Percentiles rank a stretch among this genome's conserved stretches.
Conservation (phyloP, 2,888 invertebrate genomes). For the Tiliacea citrago region DNA sequence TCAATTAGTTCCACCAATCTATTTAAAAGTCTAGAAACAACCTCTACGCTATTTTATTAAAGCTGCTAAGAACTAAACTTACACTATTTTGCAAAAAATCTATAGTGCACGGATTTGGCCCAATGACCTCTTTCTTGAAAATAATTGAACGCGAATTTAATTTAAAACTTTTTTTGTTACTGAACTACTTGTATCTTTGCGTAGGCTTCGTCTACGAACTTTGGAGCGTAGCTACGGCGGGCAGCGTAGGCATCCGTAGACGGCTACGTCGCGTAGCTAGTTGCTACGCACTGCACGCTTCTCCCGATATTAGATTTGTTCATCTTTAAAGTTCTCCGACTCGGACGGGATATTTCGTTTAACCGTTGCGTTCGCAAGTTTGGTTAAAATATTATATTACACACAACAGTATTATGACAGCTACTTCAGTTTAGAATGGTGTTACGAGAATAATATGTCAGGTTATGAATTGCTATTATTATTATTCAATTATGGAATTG, state of each 20-base stretch:
- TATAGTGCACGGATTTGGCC: conserved; percentile 46
- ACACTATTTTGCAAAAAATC: conserved; percentile 34
- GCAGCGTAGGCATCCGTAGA: conserved; percentile 64
- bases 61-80: conserved; percentile 38
- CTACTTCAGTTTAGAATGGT: neutral
- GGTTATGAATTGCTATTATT: neutral
- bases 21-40: conserved; percentile 42
- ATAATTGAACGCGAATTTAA: conserved; percentile 48
- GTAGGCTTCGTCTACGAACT: conserved; percentile 45
- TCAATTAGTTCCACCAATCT: conserved; percentile 10
- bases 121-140: conserved; percentile 49
- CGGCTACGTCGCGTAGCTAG: conserved; percentile 67
- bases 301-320: conserved; percentile 78
- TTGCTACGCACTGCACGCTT: conserved; percentile 78
- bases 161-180: conserved; percentile 41
- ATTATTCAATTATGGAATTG: neutral
- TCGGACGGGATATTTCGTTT: conserved; percentile 26
- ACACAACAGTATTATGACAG: neutral
- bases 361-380: conserved; percentile 1
- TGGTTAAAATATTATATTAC: conserved; percentile 25
- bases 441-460: neutral
- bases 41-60: conserved; percentile 25
- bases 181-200: conserved; percentile 29
- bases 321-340: conserved; percentile 70
- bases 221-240: conserved; percentile 13